These are phyloP conservation scores for Drosophila nigromelanica DNA, from an alignment of 1,140 invertebrate genomes.

Conservation along the genomic window DNA sequence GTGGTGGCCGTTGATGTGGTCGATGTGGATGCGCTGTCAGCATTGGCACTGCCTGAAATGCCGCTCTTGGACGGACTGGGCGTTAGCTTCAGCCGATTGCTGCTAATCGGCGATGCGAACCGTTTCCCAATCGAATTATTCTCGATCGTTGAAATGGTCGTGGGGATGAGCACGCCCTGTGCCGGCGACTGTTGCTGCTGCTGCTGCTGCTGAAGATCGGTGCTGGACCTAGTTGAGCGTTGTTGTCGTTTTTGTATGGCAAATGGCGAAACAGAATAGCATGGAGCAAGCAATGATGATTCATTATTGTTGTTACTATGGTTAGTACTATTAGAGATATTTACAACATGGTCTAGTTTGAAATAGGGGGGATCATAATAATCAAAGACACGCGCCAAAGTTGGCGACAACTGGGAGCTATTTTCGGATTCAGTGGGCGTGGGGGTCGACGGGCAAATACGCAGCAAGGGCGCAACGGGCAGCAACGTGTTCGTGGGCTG, in stretches of 20 bases:
- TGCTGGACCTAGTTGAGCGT: conserved; percentile 64
- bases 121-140: conserved; percentile 56
- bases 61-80: conserved; percentile 79
- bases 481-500: conserved; percentile 25
- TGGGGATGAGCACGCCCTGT: conserved; percentile 47
- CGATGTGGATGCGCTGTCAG: conserved; percentile 73
- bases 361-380: conserved; percentile 31
- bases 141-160: conserved; percentile 45
- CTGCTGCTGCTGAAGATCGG: conserved; percentile 41
- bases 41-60: conserved; percentile 60
- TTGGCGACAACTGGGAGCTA: conserved; percentile 35
- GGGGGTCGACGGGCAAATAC: conserved; percentile 76
- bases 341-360: conserved; percentile 71
- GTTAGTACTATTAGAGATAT: conserved; percentile 81
- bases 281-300: conserved; percentile 83
- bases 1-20: conserved; percentile 70
- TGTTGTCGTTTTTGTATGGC: conserved; percentile 65
- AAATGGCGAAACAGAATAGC: conserved; percentile 64
- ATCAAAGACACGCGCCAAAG: conserved; percentile 31
- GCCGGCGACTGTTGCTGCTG: conserved; percentile 12
- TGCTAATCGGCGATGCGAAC: conserved; percentile 59
- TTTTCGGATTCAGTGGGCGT: conserved; percentile 72
- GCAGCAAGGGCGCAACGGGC: conserved; percentile 59
- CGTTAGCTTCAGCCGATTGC: conserved; percentile 66
- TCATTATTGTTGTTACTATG: conserved; percentile 80